Conservation (phyloP, 30 jellyfish, hydroid and myxozoan species). For the Aurelia coerulea region DNA sequence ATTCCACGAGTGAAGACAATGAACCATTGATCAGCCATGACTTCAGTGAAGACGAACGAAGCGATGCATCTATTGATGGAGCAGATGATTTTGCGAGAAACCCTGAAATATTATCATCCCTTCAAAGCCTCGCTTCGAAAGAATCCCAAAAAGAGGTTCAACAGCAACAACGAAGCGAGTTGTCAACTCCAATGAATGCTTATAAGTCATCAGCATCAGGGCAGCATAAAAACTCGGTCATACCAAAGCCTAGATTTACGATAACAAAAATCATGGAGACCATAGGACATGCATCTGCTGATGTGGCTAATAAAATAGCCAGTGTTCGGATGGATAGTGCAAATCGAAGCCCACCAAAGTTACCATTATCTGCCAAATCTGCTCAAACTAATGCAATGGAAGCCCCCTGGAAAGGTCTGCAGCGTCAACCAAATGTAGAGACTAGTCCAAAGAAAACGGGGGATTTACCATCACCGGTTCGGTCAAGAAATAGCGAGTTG, state of each 20-base stretch:
- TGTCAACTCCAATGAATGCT: neutral
- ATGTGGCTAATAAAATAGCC: conserved; percentile 85
- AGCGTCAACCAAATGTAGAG: conserved; percentile 56
- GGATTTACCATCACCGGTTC: conserved; percentile 32
- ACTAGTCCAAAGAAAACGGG: conserved; percentile 12
- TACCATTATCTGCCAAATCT: neutral
- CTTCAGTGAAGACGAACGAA: conserved; percentile 37
- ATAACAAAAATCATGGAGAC: conserved; percentile 83
- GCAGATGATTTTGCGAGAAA: conserved; percentile 62
- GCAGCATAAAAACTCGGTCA: conserved; percentile 18
- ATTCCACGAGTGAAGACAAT: conserved; percentile 67
- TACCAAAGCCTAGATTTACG: conserved; percentile 70
- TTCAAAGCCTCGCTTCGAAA: conserved; percentile 50
- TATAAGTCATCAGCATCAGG: conserved; percentile 2
- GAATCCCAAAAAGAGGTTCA: conserved; percentile 30
- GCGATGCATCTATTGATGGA: conserved; percentile 40
- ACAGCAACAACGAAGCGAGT: neutral
- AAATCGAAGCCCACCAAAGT: conserved; percentile 12
- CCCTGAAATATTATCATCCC: conserved; percentile 56
- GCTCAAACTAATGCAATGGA: conserved; percentile 9
- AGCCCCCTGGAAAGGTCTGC: conserved; percentile 26
- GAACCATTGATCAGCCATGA: conserved; percentile 48
- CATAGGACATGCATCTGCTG: conserved; percentile 82
- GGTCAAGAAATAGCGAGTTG: conserved; percentile 48
- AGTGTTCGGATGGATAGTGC: conserved; percentile 68